Percentiles rank a stretch among this genome's conserved stretches.
phyloP scores from a whole-genome alignment of 1,140 invertebrate species.

The Anthonomus grandis region DNA sequence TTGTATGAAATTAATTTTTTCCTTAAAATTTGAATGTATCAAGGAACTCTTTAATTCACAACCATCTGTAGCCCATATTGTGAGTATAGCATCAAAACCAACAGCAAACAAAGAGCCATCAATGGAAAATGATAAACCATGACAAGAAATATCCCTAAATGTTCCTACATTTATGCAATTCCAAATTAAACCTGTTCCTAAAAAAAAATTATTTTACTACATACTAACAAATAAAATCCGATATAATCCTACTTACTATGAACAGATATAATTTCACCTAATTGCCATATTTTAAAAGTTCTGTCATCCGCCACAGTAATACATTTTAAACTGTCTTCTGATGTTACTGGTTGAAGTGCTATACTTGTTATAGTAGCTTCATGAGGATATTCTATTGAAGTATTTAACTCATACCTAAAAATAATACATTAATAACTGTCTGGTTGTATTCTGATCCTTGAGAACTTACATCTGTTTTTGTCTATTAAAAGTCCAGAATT shows the following conservation, averaged over 20 bases:
- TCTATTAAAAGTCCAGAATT: conserved; percentile 73
- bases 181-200: conserved; percentile 59
- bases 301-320: conserved; percentile 67
- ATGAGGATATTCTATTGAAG: conserved; percentile 71
- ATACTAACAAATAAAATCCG: background rate
- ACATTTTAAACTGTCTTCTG: conserved; percentile 51
- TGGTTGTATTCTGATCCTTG: background rate
- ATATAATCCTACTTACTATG: conserved; percentile 48
- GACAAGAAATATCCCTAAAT: conserved; percentile 59
- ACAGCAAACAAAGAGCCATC: conserved; percentile 76
- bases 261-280: conserved; percentile 55
- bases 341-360: conserved; percentile 59
- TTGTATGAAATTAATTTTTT: conserved; percentile 48
- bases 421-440: conserved; percentile 15
- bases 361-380: conserved; percentile 59
- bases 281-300: conserved; percentile 71
- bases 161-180: conserved; percentile 61
- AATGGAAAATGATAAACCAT: conserved; percentile 62
- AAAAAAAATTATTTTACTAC: conserved; percentile 27
- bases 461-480: conserved; percentile 60
- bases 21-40: conserved; percentile 38
- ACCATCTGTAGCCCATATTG: conserved; percentile 63
- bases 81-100: conserved; percentile 65
- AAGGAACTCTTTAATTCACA: conserved; percentile 56
- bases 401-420: conserved; percentile 68